phyloP scores from a whole-genome alignment of 2,113 vertebrate genomes.

The Syngnathus scovelli region DNA sequence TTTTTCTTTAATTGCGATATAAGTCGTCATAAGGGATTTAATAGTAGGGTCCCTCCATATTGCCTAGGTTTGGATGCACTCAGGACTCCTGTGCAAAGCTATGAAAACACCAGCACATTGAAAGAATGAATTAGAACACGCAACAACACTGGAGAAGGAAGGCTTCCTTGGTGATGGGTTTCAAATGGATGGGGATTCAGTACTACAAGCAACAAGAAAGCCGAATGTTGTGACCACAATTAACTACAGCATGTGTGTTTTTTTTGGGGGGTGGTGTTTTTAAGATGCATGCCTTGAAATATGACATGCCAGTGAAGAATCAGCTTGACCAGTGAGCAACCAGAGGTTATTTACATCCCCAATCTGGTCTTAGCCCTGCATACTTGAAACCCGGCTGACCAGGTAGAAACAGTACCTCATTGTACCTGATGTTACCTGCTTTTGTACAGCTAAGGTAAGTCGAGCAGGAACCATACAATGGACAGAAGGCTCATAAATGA shows the following conservation, averaged over 20 bases:
- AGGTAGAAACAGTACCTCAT: constrained; percentile 1
- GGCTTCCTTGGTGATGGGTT: not conserved
- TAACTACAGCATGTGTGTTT: not conserved
- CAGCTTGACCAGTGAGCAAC: not conserved
- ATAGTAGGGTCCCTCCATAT: too few species aligned
- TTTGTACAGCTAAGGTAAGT: not conserved
- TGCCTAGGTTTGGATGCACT: too few species aligned
- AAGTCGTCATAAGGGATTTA: too few species aligned
- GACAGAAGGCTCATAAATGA: not conserved
- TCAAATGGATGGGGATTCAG: not conserved
- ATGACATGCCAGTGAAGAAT: not conserved
- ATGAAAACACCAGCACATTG: not conserved
- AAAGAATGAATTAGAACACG: not conserved
- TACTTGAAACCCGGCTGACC: not conserved
- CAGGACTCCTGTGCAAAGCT: not conserved
- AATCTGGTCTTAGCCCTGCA: not conserved
- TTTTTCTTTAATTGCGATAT: too few species aligned
- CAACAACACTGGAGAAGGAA: not conserved
- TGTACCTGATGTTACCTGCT: not conserved
- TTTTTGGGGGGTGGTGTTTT: not conserved
- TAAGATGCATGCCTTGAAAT: not conserved
- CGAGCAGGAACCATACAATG: not conserved
- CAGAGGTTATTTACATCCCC: not conserved
- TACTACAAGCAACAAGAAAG: not conserved
- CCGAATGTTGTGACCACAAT: not conserved